Evolutionary conservation across 2,113 vertebrate genomes (phyloP).

Genomic region (Empidonax traillii): DNA sequence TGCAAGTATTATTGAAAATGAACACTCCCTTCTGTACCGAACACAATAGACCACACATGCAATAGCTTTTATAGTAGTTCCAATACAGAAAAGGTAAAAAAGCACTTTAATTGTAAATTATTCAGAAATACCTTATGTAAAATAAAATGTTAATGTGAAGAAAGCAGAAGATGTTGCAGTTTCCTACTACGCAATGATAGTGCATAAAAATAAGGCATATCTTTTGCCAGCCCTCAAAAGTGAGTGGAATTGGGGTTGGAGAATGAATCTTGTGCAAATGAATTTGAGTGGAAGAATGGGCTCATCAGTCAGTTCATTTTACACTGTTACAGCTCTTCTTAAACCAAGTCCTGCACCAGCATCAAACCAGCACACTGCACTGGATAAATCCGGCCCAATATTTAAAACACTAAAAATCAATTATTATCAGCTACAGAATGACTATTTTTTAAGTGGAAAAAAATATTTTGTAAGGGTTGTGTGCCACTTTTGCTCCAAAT

Average conservation of each 20-base stretch:
- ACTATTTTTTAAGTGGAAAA: neutral
- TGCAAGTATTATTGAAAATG: neutral
- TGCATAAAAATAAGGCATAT: neutral
- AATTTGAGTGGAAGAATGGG: neutral
- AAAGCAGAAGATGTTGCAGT: neutral
- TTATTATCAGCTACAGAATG: neutral
- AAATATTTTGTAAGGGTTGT: neutral
- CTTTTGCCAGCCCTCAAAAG: neutral
- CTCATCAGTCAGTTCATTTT: neutral
- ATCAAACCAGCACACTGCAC: neutral
- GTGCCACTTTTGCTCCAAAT: neutral
- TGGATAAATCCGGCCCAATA: neutral
- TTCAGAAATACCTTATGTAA: conserved; percentile 21
- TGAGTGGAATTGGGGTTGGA: neutral
- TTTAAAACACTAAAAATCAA: neutral
- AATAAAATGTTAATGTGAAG: neutral
- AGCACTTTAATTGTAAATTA: conserved; percentile 49
- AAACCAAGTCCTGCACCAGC: neutral
- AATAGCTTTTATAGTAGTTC: neutral
- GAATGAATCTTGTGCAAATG: neutral
- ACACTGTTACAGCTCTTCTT: neutral
- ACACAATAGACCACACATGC: neutral
- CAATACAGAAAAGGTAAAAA: conserved; percentile 1
- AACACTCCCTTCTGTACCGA: neutral
- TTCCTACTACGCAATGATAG: neutral